Evolutionary conservation across 2,888 invertebrate genomes (phyloP).

Genomic region (Schizaphis graminum): DNA sequence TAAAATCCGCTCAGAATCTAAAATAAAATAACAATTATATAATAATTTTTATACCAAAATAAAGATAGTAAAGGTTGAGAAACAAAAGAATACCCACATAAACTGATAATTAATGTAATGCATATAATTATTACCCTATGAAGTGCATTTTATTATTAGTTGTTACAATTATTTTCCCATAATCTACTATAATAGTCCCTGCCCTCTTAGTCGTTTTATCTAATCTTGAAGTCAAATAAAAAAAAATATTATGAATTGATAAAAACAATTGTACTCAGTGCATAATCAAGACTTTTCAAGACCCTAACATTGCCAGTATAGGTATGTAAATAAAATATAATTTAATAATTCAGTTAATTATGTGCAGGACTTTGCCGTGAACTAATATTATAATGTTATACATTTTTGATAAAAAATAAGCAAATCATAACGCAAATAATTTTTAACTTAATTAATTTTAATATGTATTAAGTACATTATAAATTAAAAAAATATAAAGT

Average conservation of each 20-base stretch:
- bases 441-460: background rate
- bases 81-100: constrained; percentile 19
- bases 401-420: background rate
- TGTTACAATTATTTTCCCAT: constrained; percentile 42
- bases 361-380: background rate
- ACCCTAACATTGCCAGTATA: background rate
- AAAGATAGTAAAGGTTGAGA: constrained; percentile 13
- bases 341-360: background rate
- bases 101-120: constrained; percentile 22
- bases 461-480: background rate
- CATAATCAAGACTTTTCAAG: constrained; percentile 2
- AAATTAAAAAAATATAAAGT: background rate
- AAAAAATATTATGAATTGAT: background rate
- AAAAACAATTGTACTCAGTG: constrained; percentile 24
- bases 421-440: background rate
- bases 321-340: background rate
- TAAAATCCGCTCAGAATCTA: background rate
- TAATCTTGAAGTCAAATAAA: constrained; percentile 21
- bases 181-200: background rate
- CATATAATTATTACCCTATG: constrained; percentile 8
- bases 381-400: background rate
- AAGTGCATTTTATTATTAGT: constrained; percentile 44
- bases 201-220: background rate
- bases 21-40: constrained; percentile 6
- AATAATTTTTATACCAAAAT: background rate